A percentile compares a stretch with the other conserved stretches of the same genome.
Evolutionary conservation across 2,797 vertebrate species (phyloP).

Genomic region (Chelidonichthys spinosus): DNA sequence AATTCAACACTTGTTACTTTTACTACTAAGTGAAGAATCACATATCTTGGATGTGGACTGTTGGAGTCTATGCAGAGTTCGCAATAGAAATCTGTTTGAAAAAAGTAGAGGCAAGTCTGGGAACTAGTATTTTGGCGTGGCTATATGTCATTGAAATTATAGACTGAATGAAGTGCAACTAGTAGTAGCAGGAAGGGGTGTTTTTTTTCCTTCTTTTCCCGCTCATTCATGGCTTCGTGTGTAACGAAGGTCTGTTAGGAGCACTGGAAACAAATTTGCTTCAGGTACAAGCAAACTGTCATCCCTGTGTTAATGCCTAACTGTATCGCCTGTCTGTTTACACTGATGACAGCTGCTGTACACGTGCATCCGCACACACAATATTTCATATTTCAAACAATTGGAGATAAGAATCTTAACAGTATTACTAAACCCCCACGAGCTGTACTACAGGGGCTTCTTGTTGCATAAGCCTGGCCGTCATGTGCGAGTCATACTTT

Average conservation of each 20-base stretch:
- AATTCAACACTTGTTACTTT: background rate
- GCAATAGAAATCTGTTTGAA: background rate
- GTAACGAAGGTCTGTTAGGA: background rate
- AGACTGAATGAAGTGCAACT: background rate
- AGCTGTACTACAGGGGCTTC: slow-evolving; percentile 35
- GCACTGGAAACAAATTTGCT: slow-evolving; percentile 12
- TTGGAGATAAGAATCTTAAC: slow-evolving; percentile 69
- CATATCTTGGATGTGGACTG: background rate
- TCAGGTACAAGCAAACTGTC: slow-evolving; percentile 43
- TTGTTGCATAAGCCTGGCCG: slow-evolving; percentile 57
- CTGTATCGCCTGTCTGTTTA: slow-evolving; percentile 55
- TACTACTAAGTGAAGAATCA: background rate
- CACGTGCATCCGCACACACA: slow-evolving; percentile 14
- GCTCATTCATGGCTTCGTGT: slow-evolving; percentile 21
- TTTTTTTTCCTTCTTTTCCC: slow-evolving; percentile 1
- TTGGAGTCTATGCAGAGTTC: background rate
- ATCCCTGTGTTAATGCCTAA: slow-evolving; percentile 39
- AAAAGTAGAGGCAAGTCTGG: background rate
- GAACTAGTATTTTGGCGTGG: background rate
- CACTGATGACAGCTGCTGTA: slow-evolving; percentile 50
- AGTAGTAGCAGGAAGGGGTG: background rate
- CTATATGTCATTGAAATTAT: too few species aligned
- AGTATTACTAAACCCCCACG: slow-evolving; percentile 13
- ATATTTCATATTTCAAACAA: slow-evolving; percentile 54
- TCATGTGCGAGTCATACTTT: slow-evolving; percentile 61